These are phyloP conservation scores for Glyphotaelius pellucidus DNA, from an alignment of 2,888 invertebrate species.

Conservation along the genomic window DNA sequence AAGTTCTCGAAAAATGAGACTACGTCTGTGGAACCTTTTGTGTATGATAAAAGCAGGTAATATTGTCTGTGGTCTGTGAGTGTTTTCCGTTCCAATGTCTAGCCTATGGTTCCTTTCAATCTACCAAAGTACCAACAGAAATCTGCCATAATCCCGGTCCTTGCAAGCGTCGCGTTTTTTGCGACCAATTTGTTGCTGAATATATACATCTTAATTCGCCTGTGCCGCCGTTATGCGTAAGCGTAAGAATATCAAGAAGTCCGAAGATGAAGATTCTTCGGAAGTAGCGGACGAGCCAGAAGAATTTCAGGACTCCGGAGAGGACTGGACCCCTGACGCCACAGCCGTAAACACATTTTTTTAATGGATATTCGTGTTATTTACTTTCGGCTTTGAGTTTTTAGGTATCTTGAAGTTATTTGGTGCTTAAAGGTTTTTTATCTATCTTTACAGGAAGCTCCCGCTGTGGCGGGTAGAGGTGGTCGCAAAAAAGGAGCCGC, in stretches of 20 bases:
- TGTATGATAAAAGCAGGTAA: not conserved
- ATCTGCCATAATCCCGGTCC: constrained; percentile 33
- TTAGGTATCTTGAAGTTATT: not conserved
- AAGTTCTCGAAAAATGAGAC: not conserved
- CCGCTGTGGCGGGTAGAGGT: constrained; percentile 5
- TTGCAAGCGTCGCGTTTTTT: constrained; percentile 29
- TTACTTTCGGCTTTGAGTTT: not conserved
- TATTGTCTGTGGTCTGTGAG: constrained; percentile 6
- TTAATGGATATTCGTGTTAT: not conserved
- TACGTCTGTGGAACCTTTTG: not conserved
- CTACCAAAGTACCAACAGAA: constrained; percentile 21
- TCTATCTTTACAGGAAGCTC: constrained; percentile 38
- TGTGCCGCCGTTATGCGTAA: constrained; percentile 54
- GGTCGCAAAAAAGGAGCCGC: constrained; percentile 10
- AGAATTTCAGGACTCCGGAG: constrained; percentile 78
- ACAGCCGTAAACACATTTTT: constrained; percentile 71
- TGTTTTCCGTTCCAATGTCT: constrained; percentile 5
- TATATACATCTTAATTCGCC: not conserved
- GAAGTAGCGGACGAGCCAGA: constrained; percentile 74
- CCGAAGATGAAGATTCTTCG: constrained; percentile 74
- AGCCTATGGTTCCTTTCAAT: constrained; percentile 36
- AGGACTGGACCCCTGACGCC: constrained; percentile 78
- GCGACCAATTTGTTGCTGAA: not conserved
- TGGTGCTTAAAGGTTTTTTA: not conserved
- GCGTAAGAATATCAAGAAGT: constrained; percentile 58